Evolutionary conservation across 2,888 invertebrate genomes (phyloP).

Genomic region (Megalurothrips usitatus): DNA sequence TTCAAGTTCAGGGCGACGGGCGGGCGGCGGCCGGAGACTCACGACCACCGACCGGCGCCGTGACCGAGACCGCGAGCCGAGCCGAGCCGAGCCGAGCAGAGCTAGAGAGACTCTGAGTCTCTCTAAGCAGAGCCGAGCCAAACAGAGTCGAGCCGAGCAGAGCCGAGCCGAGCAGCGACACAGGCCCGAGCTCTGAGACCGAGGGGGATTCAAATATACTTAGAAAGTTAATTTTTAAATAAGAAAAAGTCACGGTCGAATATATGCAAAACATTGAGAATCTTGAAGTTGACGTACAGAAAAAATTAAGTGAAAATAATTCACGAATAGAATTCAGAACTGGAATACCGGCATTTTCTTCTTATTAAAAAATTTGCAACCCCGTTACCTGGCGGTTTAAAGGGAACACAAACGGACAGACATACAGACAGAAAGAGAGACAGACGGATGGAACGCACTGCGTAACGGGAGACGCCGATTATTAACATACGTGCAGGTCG

Average conservation of each 20-base stretch:
- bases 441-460: neutral
- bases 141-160: no score
- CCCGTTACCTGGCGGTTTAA: neutral
- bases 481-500: neutral
- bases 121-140: no score
- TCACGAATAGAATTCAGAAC: neutral
- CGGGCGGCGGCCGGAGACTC: neutral
- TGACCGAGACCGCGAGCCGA: neutral
- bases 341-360: neutral
- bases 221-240: no score
- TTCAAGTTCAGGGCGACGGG: no score
- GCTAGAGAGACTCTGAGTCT: no score
- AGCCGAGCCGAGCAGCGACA: no score
- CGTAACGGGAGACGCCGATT: constrained; percentile 1
- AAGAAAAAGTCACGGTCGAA: no score
- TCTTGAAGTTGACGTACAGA: neutral
- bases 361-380: neutral
- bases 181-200: no score
- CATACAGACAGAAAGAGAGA: neutral
- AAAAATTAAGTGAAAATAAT: neutral
- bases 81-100: no score
- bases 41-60: neutral
- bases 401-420: neutral
- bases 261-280: no score
- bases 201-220: no score